These are phyloP conservation scores for Pinctada fucata DNA, from an alignment of 2,888 invertebrate genomes.

Conservation along the genomic window DNA sequence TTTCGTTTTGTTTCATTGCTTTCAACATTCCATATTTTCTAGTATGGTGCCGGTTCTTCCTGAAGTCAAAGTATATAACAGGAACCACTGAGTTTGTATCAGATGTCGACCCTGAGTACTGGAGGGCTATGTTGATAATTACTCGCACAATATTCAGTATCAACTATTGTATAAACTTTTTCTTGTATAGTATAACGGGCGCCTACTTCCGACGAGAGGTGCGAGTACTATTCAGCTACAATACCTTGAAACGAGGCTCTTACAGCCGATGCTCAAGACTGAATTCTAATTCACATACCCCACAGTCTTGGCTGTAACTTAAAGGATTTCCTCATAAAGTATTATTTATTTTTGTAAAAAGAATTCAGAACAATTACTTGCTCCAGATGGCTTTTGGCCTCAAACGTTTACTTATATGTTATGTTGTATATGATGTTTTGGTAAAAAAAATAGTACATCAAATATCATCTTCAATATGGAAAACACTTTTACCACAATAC, in stretches of 20 bases:
- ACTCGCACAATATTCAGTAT: constrained; percentile 69
- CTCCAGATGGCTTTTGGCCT: too few relatives aligned
- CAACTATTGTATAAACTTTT: constrained; percentile 74
- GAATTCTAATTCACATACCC: constrained; percentile 27
- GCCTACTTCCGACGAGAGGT: constrained; percentile 69
- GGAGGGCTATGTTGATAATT: constrained; percentile 57
- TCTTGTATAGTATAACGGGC: constrained; percentile 71
- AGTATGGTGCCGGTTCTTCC: constrained; percentile 62
- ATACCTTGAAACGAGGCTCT: background rate
- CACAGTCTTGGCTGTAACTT: constrained; percentile 27
- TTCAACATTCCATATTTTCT: constrained; percentile 73
- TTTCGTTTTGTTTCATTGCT: constrained; percentile 72
- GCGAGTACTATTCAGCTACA: constrained; percentile 46
- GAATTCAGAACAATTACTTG: too few relatives aligned
- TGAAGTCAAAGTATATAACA: constrained; percentile 28
- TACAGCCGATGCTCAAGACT: constrained; percentile 19
- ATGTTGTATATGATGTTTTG: too few relatives aligned
- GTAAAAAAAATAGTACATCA: too few relatives aligned
- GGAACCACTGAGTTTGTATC: background rate
- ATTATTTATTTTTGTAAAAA: background rate
- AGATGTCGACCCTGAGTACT: constrained; percentile 42
- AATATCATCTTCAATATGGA: too few relatives aligned
- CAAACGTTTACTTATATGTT: too few relatives aligned
- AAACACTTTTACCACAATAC: too few relatives aligned
- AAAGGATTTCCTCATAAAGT: too few relatives aligned